Evolutionary conservation across 1,140 invertebrate genomes (phyloP).

Genomic region (Temnothorax longispinosus): DNA sequence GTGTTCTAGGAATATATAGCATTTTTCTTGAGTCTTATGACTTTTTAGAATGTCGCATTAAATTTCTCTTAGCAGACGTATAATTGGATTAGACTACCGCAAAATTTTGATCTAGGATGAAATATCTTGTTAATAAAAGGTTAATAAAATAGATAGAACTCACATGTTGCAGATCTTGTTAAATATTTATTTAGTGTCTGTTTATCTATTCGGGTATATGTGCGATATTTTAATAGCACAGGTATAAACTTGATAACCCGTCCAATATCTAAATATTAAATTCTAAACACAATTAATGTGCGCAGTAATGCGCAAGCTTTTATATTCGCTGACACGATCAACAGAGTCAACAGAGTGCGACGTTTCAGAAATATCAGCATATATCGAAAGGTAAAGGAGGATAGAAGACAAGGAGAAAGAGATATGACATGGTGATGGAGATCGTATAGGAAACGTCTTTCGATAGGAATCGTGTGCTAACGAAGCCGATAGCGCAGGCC

Average conservation of each 20-base stretch:
- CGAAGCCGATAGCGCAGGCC: conserved; percentile 69
- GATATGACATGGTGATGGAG: conserved; percentile 68
- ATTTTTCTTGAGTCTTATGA: background rate
- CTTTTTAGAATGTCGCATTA: background rate
- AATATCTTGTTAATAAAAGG: background rate
- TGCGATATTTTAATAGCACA: background rate
- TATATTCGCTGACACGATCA: background rate
- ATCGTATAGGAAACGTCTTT: conserved; percentile 67
- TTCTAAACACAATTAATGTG: background rate
- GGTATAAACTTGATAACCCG: background rate
- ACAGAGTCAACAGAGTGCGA: background rate
- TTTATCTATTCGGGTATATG: no score
- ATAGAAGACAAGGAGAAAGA: background rate
- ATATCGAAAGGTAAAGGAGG: background rate
- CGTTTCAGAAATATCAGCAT: background rate
- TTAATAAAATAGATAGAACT: background rate
- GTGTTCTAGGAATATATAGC: background rate
- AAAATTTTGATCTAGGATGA: background rate
- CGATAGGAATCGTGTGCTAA: conserved; percentile 72
- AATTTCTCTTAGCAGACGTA: background rate
- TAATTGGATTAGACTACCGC: background rate
- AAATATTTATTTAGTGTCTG: no score
- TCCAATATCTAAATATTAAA: background rate
- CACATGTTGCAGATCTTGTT: no score
- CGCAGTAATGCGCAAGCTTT: background rate